Evolutionary conservation across 1,140 invertebrate genomes (phyloP), one percentile per base, ranked within the genome.

Genomic region (Neuroterus valhalla): DNA sequence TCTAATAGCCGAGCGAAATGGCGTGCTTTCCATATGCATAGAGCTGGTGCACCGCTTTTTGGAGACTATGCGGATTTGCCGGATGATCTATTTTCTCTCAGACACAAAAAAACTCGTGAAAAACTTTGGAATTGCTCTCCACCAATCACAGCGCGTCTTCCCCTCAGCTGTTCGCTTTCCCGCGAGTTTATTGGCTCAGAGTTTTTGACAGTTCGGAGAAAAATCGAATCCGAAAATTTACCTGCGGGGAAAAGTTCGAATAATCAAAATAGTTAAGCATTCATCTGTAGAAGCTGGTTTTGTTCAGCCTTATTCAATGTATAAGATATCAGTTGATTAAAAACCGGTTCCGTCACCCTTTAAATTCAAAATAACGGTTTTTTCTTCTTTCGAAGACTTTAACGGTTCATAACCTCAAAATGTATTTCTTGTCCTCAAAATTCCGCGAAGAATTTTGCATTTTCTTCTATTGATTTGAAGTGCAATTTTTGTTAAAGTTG

Each of bases 321-420:
- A 8, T 38, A 38, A 38, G 3, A 38, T 38, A 5, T 38, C 6
- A 1, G 10, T 10, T n/a, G n/a, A n/a, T 38, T 8, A 1, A 38
- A 38, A 55, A 15, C 3, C 11, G 12, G 21, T 26, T 55, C 14
- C 26, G 10, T 55, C n/a, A n/a, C 12, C 4, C 14, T 55, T 55
- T 2, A 55, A 31, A 55, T 55, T 62, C n/a, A 5, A 4, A 31
- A 14, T 62, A 62, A 62, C 55, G n/a, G n/a, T n/a, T n/a, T n/a
- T n/a, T n/a, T n/a, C n/a, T n/a, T n/a, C n/a, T n/a, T n/a, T n/a
- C n/a, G n/a, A n/a, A n/a, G n/a, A n/a, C n/a, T n/a, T n/a, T n/a
- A n/a, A n/a, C n/a, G n/a, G n/a, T n/a, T 48, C 31, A 62, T 62
- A 62, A 62, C 55, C 55, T 62, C 23, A n/a, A 62, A 62, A 62